Conservation (phyloP, 2,113 vertebrate species). For the Sterrhoptilus dennistouni region DNA sequence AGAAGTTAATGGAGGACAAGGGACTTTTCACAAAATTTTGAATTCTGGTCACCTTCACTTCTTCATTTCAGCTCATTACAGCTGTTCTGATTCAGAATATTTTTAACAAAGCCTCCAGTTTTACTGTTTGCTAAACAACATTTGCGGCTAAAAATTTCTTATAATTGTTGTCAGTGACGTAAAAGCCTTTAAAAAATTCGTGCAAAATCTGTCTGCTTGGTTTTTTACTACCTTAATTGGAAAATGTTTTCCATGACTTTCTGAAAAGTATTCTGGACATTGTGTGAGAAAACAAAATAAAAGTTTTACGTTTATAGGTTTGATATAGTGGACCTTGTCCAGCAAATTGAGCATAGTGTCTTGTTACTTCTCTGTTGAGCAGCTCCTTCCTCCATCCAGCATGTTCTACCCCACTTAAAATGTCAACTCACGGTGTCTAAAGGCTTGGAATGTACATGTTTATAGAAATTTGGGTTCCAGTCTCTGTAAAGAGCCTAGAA, state of each 20-base stretch:
- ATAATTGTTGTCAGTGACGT: background rate
- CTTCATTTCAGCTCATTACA: background rate
- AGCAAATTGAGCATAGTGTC: background rate
- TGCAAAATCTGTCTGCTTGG: background rate
- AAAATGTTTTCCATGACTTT: background rate
- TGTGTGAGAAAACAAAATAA: background rate
- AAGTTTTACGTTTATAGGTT: background rate
- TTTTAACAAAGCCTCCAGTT: background rate
- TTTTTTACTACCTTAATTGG: background rate
- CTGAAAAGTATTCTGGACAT: background rate
- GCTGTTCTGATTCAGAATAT: background rate
- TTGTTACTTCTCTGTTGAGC: background rate
- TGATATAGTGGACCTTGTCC: background rate
- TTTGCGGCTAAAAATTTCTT: background rate
- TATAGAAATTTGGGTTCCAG: background rate
- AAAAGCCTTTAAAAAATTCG: background rate
- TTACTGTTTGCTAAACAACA: background rate
- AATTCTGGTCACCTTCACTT: background rate
- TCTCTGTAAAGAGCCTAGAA: background rate
- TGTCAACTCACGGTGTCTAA: background rate
- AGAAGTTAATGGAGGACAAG: background rate
- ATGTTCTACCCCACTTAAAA: background rate
- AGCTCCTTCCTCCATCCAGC: background rate
- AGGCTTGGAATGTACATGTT: background rate
- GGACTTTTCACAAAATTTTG: background rate